Percentiles rank a stretch among this genome's conserved stretches.
Conservation (phyloP, 2,113 vertebrate species). For the Antigone vipio region DNA sequence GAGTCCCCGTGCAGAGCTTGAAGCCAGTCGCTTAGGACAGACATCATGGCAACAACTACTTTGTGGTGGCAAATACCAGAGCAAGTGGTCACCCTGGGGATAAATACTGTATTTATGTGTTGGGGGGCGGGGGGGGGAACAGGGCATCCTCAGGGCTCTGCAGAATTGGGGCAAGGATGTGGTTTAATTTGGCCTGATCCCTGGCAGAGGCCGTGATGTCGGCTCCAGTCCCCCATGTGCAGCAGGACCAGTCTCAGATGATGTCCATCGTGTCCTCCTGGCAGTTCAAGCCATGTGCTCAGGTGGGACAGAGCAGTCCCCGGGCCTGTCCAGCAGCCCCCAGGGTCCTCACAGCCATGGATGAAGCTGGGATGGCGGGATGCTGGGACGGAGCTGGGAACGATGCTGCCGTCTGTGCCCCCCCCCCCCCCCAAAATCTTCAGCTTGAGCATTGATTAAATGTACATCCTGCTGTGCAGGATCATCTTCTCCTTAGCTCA, state of each 20-base stretch:
- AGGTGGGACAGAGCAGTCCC: not conserved
- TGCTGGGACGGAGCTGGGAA: not conserved
- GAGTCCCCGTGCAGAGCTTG: not conserved
- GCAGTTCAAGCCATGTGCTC: not conserved
- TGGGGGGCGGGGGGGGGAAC: not conserved
- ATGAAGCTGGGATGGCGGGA: rapidly evolving
- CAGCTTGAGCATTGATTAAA: not conserved
- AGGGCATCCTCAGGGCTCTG: not conserved
- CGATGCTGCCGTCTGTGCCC: not conserved
- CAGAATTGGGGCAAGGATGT: not conserved
- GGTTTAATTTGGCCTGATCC: not conserved
- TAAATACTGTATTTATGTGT: not conserved
- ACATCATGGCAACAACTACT: not conserved
- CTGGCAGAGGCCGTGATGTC: rapidly evolving
- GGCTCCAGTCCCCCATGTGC: not conserved
- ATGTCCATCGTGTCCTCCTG: not conserved
- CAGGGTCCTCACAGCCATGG: not conserved
- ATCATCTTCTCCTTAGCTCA: not conserved
- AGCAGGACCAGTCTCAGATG: not conserved
- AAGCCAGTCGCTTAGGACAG: not conserved
- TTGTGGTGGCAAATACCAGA: not conserved
- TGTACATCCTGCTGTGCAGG: not conserved
- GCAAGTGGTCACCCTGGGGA: not conserved
- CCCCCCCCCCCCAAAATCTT: not conserved
- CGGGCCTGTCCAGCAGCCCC: not conserved